Base-by-base conservation (phyloP, 2,797 vertebrate genomes). In the Serranus cabrilla region DNA sequence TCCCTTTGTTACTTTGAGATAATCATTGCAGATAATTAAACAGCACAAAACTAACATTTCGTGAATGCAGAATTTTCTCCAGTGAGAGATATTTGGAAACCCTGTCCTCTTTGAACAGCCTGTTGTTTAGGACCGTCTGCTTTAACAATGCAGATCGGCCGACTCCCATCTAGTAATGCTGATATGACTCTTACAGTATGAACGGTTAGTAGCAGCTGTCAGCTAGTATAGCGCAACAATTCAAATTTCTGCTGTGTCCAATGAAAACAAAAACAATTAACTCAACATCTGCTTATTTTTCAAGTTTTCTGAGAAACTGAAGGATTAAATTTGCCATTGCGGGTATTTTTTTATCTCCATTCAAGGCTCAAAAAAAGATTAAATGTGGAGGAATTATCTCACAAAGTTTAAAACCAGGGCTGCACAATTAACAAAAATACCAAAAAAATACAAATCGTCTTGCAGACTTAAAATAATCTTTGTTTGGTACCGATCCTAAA, bases 1-100 rank as follows among this genome's bases (percentile, higher is more conserved):
- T 39, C 23, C 46, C 25, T 71, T 89, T 83, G 61, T 85, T 73
- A 54, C 11, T 3, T 25, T 60, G 37, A 67, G 50, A 74, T 61
- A 18, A 55, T 55, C 27, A 39, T 2, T 23, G 17, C 37, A 37
- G 20, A 4, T 27, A 57, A 58, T 62, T 43, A 1, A 55, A 31
- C 23, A 60, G 51, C 23, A 47, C 2, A 27, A 54, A 69, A 50
- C 52, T 45, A 63, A 56, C 27, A 27, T 42, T 71, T 68, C 49
- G 50, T 78, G 12, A 70, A 64, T 40, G 47, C 20, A 69, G 16
- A 71, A 46, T 77, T n/a, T 16, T 59, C 34, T 62, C 39, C 18
- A 49, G 3, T 46, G 49, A 56, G 14, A 58, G 21, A 54, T 14
- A 80, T 68, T 23, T 60, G 50, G 21, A 66, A 70, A 59, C 27